Conservation (phyloP, 2,113 vertebrate species). For the Dicaeum eximium region DNA sequence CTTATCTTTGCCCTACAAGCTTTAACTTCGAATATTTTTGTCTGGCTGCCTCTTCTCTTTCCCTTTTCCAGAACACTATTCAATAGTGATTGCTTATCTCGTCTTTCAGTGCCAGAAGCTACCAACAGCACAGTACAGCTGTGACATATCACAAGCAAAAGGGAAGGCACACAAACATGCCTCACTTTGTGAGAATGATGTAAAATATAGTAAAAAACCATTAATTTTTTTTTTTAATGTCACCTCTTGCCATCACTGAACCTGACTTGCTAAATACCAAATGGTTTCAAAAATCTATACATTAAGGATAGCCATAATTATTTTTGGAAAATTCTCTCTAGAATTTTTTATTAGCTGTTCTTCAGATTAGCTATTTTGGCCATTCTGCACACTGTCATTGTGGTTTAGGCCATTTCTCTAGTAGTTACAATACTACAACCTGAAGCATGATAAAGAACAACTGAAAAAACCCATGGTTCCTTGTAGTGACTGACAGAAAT, state of each 20-base stretch:
- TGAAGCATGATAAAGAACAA: background rate
- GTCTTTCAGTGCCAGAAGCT: constrained; percentile 46
- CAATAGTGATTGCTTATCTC: constrained; percentile 44
- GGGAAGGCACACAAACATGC: background rate
- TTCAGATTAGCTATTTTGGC: background rate
- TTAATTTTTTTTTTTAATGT: background rate
- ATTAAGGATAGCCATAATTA: background rate
- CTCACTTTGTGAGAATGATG: background rate
- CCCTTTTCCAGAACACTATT: constrained; percentile 14
- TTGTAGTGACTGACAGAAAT: background rate
- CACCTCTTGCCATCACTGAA: background rate
- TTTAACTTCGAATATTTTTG: constrained; percentile 37
- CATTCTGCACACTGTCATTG: background rate
- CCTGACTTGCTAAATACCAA: background rate
- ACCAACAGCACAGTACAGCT: background rate
- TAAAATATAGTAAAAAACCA: background rate
- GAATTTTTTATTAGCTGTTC: background rate
- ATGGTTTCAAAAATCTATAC: background rate
- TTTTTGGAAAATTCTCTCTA: background rate
- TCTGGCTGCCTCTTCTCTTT: constrained; percentile 22
- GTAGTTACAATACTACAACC: background rate
- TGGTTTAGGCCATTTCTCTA: background rate
- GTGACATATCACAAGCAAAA: constrained; percentile 18
- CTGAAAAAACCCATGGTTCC: background rate
- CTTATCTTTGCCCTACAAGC: constrained; percentile 51